Base-by-base conservation (phyloP, 1,140 invertebrate genomes). In the Lasaia peninsularis region DNA sequence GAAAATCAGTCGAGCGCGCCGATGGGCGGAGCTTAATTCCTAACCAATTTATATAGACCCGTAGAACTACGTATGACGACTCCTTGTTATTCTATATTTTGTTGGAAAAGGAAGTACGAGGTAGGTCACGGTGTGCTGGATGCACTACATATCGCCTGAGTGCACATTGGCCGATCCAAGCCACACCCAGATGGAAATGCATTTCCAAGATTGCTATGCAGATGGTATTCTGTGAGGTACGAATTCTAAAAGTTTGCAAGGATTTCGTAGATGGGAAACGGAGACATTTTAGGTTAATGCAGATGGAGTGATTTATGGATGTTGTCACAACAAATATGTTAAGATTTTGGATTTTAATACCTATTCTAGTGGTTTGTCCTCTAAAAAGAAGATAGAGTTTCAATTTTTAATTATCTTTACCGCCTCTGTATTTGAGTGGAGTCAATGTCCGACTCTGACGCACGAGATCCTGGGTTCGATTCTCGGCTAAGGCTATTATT, bases 181-280 rank as follows among this genome's bases (percentile, higher is more conserved):
- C 82, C 82, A 83, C 81, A 81, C 85, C 85, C 62, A 75, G 62
- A 63, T 67, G 66, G 71, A 79, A 88, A 88, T 86, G 82, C 85
- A 88, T 88, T 88, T 82, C 77, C 73, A 80, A 88, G 82, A 88
- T 86, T 88, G 81, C 81, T 79, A 80, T 82, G 80, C 80, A 83
- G 78, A 78, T 78, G 73, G 69, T 67, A 69, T 71, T 63, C 70
- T 67, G 60, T 58, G 75, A 78, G 75, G 74, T 62, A 67, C 59
- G 70, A 68, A 73, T 75, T 65, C 71, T 56, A 56, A 69, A 70
- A 78, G 65, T 73, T 74, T 59, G 53, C 65, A 67, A 65, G 69
- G 69, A 75, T 81, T 82, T 67, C 69, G 67, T 56, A 62, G 57
- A 67, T 63, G 63, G 61, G 59, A 62, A 52, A 60, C 66, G 60